Conservation (phyloP, 2,888 invertebrate genomes). For the Tipula lateralis region DNA sequence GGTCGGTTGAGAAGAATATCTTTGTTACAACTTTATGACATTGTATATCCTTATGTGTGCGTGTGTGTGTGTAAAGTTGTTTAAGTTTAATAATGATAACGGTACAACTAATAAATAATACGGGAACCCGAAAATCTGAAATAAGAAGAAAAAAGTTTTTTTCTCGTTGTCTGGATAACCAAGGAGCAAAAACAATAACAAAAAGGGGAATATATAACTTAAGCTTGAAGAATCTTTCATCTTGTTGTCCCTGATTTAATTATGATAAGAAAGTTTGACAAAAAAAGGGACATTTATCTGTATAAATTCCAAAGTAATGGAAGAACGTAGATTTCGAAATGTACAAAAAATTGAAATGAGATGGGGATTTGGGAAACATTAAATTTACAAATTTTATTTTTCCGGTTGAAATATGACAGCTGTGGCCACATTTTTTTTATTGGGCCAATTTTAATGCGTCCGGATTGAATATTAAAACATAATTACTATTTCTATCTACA, state of each 20-base stretch:
- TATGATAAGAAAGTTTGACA: conserved; percentile 24
- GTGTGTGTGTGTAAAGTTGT: not conserved
- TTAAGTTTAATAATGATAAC: not conserved
- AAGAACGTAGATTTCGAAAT: not conserved
- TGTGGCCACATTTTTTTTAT: not conserved
- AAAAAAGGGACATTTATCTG: conserved; percentile 7
- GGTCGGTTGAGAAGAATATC: too few species aligned
- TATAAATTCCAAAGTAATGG: not conserved
- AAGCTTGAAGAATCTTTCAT: not conserved
- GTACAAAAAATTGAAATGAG: not conserved
- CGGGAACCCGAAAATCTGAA: not conserved
- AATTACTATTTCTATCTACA: too few species aligned
- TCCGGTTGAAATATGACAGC: conserved; percentile 19
- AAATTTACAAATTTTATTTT: conserved; percentile 20
- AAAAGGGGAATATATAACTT: not conserved
- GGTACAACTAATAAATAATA: not conserved
- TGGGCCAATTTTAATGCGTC: not conserved
- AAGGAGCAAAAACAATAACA: not conserved
- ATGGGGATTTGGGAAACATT: not conserved
- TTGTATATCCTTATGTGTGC: too few species aligned
- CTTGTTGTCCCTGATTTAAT: not conserved
- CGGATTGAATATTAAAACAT: not conserved
- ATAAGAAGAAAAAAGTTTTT: not conserved
- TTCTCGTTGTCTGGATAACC: not conserved
- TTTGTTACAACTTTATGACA: too few species aligned